Base-by-base conservation (phyloP, 2,888 invertebrate genomes). In the Cactoblastis cactorum region DNA sequence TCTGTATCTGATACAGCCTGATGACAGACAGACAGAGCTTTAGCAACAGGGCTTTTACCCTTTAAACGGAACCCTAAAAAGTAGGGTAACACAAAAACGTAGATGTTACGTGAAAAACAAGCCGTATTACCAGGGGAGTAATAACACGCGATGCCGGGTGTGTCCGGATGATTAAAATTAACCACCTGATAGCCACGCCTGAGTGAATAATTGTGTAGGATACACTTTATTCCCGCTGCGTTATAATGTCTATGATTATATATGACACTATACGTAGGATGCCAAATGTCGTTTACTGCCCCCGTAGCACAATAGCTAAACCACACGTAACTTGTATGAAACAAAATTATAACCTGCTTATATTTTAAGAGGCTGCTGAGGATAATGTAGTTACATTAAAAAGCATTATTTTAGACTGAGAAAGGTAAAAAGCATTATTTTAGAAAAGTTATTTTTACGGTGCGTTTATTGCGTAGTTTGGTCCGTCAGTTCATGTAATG, bases 361-460 rank as follows among this genome's bases (percentile, higher is more conserved):
- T 57, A 56, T 51, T 61, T 66, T 67, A 71, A 68, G 68, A 68
- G 69, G 62, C 61, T 63, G 66, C 63, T 59, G 66, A 62, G 62
- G 66, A 70, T 69, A 63, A 64, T 65, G 58, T 64, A 68, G 68
- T 69, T 68, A 59, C 63, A 57, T 55, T 53, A 39, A n/a, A 34
- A 38, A 43, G 49, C 55, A 57, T 58, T 65, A 71, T 67, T 69
- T 67, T 65, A 62, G 58, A 55, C 58, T 58, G 48, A 24, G 32
- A 48, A n/a, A n/a, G n/a, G n/a, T n/a, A n/a, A n/a, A n/a, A n/a
- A n/a, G n/a, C n/a, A n/a, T n/a, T n/a, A n/a, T n/a, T n/a, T n/a
- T n/a, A n/a, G n/a, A n/a, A 52, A 46, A 22, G 38, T 50, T 45
- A 52, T 34, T 41, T 41, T 43, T 15, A 34, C 34, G 19, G 9